Evolutionary conservation across 2,888 invertebrate genomes (phyloP).

Genomic region (Ennomos erosarius): DNA sequence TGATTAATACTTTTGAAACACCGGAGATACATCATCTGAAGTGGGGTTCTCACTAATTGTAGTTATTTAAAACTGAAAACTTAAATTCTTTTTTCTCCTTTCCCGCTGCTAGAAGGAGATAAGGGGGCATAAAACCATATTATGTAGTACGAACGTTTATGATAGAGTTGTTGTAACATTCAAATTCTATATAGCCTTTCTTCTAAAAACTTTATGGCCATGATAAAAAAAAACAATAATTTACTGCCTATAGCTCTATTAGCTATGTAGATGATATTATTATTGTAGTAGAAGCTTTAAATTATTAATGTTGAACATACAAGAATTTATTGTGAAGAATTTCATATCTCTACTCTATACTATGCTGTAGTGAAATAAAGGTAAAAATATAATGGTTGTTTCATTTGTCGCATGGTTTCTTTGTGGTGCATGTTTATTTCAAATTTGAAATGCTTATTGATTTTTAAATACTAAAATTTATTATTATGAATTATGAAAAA

Average conservation of each 20-base stretch:
- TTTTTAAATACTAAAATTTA: no score
- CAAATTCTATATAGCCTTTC: constrained; percentile 75
- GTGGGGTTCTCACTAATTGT: constrained; percentile 53
- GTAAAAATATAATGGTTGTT: constrained; percentile 64
- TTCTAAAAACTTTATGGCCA: constrained; percentile 73
- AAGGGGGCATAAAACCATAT: constrained; percentile 66
- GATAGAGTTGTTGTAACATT: constrained; percentile 63
- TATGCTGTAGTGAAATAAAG: constrained; percentile 80
- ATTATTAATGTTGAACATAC: constrained; percentile 61
- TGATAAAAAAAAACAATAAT: constrained; percentile 70
- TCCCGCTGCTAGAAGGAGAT: constrained; percentile 82
- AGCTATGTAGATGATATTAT: constrained; percentile 65
- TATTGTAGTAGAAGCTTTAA: constrained; percentile 68
- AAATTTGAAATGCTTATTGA: background rate
- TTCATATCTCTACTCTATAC: constrained; percentile 71
- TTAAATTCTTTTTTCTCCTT: constrained; percentile 62
- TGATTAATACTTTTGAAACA: background rate
- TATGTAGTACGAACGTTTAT: constrained; percentile 40
- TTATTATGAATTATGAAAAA: background rate
- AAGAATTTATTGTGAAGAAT: constrained; percentile 69
- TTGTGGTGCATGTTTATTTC: constrained; percentile 33
- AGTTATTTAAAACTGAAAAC: constrained; percentile 43
- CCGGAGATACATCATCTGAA: constrained; percentile 32
- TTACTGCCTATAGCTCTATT: constrained; percentile 70
- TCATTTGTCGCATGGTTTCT: constrained; percentile 53